Evolutionary conservation across 2,888 invertebrate species (phyloP), one percentile per base, ranked within the genome.

Genomic region (Chymomyza procnemis): DNA sequence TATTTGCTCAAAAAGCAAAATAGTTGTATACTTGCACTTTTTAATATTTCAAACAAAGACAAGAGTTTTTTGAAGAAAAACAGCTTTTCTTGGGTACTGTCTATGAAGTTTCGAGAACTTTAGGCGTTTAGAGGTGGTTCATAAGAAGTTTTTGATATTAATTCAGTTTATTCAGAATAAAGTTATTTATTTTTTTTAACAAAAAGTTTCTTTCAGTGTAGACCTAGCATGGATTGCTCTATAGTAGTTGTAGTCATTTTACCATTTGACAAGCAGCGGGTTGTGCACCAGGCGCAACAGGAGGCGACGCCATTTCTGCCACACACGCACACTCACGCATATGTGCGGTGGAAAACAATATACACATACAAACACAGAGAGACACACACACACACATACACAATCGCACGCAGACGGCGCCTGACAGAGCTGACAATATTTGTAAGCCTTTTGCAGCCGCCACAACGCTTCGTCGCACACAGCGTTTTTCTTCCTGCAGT

Each of bases 241-340:
- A 59, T 59, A 63, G 60, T 26, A 52, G 52, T 48, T 34, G 66
- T 52, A 26, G 66, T 58, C 58, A 57, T 48, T 21, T 47, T 26
- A 46, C 50, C 22, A 41, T 64, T 34, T 64, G 54, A 12, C 57
- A 16, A 46, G 48, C 64, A 72, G 59, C 60, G 64, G 67, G 57
- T 55, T 19, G 46, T 14, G 26, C 67, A 79, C 55, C 74, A 69
- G 70, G 78, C 73, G 82, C 86, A 83, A 86, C 82, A 84, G 84
- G 86, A 83, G 86, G 67, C 69, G 74, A 73, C 69, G 78, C 73
- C 72, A 74, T n/a, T 41, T 61, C 52, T 56, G 48, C 26, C 30
- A 61, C 46, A 63, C 34, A 61, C 46, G 61, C 34, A 55, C 54
- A 46, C 34, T 50, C 56, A 52, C 48, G 34, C 41, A n/a, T 48